phyloP scores from a whole-genome alignment of 2,113 vertebrate species.

The Pollimyrus isidori region DNA sequence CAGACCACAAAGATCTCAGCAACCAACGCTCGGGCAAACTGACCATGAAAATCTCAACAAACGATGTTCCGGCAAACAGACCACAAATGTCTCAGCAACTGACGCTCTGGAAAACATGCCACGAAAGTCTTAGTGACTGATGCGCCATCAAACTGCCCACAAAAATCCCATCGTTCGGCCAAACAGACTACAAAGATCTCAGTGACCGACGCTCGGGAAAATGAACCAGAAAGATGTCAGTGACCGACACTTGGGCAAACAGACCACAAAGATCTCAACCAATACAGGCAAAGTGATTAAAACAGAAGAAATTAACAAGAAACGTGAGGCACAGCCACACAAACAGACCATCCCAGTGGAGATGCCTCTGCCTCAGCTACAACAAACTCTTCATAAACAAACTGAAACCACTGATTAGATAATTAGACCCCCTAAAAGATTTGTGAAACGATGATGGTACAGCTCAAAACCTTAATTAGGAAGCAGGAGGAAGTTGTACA shows the following conservation, averaged over 20 bases:
- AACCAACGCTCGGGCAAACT: neutral
- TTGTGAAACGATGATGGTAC: neutral
- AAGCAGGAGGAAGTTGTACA: neutral
- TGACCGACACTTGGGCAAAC: too few species aligned
- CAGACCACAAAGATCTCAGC: neutral
- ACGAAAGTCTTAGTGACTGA: neutral
- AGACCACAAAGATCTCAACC: neutral
- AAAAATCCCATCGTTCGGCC: neutral
- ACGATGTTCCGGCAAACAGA: neutral
- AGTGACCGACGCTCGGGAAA: neutral
- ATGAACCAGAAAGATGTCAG: neutral
- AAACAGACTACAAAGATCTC: neutral
- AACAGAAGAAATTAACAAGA: neutral
- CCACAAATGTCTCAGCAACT: neutral
- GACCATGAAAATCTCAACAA: neutral
- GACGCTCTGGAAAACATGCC: neutral
- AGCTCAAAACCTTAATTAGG: neutral
- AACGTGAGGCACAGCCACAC: neutral
- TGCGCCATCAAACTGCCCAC: neutral
- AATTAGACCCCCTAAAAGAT: conserved; percentile 4
- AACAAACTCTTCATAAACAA: conserved; percentile 5
- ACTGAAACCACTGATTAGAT: neutral
- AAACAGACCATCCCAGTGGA: neutral
- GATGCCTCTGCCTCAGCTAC: neutral
- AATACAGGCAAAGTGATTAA: neutral